Conservation (phyloP, 2,797 vertebrate genomes). For the Accipiter superciliosus region DNA sequence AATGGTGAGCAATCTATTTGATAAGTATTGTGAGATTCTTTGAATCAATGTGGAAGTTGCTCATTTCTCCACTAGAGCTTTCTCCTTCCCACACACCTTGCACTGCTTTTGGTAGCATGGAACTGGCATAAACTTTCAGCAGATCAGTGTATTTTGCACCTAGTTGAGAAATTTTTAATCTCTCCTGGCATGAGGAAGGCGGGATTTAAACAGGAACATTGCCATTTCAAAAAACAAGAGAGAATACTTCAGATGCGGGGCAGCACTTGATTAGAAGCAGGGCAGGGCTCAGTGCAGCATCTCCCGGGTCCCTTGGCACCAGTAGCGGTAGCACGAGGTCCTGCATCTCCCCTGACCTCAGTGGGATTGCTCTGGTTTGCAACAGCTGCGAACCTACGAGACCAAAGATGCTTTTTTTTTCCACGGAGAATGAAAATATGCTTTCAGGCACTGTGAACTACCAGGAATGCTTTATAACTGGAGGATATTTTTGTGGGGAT, state of each 20-base stretch:
- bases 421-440: fast-evolving
- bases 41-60: background rate
- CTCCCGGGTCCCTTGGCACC: background rate
- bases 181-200: background rate
- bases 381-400: fast-evolving
- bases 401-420: background rate
- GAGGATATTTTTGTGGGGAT: background rate
- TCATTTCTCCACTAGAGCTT: background rate
- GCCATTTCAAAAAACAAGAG: background rate
- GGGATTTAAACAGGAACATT: background rate
- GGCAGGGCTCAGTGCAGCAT: background rate
- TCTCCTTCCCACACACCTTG: background rate
- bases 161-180: background rate
- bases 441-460: background rate
- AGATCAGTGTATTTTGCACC: background rate
- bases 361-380: background rate
- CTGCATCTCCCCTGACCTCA: background rate
- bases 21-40: background rate
- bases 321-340: background rate
- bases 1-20: background rate
- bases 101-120: background rate
- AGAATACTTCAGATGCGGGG: background rate
- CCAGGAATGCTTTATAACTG: background rate
- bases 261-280: background rate
- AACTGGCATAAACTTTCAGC: background rate